These are phyloP conservation scores for Cichladusa arquata DNA, from an alignment of 2,113 vertebrate genomes.

Conservation along the genomic window DNA sequence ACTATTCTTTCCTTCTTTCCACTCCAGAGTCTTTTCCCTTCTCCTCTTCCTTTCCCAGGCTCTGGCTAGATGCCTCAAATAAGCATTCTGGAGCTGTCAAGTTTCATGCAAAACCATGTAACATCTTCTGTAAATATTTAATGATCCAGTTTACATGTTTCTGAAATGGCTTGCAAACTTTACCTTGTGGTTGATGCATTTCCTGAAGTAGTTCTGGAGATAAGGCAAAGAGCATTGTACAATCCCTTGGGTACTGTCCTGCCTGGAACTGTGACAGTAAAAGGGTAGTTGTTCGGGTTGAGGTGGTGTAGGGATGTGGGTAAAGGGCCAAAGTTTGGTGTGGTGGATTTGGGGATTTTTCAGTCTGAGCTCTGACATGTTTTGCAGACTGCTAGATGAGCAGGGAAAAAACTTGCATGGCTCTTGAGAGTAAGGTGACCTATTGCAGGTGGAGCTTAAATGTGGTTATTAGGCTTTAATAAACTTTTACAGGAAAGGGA, in stretches of 20 bases:
- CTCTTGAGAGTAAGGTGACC: background rate
- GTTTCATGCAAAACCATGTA: background rate
- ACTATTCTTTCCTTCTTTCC: conserved; percentile 5
- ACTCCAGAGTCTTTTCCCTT: background rate
- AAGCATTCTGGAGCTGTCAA: background rate
- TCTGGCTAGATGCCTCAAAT: background rate
- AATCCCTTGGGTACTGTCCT: background rate
- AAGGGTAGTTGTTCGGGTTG: background rate
- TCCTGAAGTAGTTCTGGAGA: background rate
- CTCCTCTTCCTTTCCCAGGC: background rate
- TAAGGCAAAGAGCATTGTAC: background rate
- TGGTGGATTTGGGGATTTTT: background rate
- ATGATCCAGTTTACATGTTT: background rate
- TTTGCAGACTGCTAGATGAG: background rate
- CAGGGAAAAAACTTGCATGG: background rate
- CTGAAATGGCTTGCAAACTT: background rate
- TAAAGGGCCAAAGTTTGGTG: background rate
- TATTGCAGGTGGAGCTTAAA: background rate
- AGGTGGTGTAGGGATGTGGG: background rate
- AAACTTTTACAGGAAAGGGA: background rate
- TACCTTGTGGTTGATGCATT: background rate
- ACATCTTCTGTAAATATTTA: conserved; percentile 43
- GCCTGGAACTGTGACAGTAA: background rate
- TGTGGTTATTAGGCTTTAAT: background rate
- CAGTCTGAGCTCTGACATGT: background rate